A percentile compares a stretch with the other conserved stretches of the same genome.
phyloP scores from a whole-genome alignment of 2,797 vertebrate genomes.

The Linurgus olivaceus region DNA sequence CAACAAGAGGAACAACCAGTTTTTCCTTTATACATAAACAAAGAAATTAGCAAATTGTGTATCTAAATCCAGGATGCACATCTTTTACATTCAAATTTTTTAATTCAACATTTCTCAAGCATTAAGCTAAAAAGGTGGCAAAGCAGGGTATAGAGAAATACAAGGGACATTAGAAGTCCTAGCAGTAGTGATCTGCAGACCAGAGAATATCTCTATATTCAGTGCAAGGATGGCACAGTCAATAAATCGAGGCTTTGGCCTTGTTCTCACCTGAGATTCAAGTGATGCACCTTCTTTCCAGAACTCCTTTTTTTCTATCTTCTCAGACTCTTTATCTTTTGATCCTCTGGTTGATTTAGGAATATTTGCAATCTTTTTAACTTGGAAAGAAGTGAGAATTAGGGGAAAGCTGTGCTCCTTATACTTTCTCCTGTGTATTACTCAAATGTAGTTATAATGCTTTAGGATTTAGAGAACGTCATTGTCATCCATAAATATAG shows the following conservation, averaged over 20 bases:
- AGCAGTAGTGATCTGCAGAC: neutral
- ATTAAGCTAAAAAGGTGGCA: neutral
- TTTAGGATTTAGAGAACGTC: neutral
- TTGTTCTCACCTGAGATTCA: slow-evolving; percentile 72
- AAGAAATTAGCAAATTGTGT: neutral
- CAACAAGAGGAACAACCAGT: neutral
- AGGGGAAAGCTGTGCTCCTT: slow-evolving; percentile 62
- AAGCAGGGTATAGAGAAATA: neutral
- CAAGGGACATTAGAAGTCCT: neutral
- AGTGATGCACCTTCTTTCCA: slow-evolving; percentile 46
- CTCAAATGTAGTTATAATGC: neutral
- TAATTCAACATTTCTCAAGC: neutral
- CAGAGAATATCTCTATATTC: neutral
- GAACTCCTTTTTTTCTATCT: slow-evolving; percentile 72
- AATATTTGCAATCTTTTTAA: slow-evolving; percentile 66
- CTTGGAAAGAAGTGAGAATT: slow-evolving; percentile 55
- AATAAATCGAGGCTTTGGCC: neutral
- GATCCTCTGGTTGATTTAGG: slow-evolving; percentile 75
- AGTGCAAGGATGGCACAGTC: neutral
- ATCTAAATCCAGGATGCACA: neutral
- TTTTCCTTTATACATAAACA: neutral
- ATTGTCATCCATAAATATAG: neutral
- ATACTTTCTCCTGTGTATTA: slow-evolving; percentile 68
- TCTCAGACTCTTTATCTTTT: slow-evolving; percentile 77
- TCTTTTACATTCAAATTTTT: neutral